Base-by-base conservation (phyloP, 2,888 invertebrate genomes). In the Noctua fimbriata region DNA sequence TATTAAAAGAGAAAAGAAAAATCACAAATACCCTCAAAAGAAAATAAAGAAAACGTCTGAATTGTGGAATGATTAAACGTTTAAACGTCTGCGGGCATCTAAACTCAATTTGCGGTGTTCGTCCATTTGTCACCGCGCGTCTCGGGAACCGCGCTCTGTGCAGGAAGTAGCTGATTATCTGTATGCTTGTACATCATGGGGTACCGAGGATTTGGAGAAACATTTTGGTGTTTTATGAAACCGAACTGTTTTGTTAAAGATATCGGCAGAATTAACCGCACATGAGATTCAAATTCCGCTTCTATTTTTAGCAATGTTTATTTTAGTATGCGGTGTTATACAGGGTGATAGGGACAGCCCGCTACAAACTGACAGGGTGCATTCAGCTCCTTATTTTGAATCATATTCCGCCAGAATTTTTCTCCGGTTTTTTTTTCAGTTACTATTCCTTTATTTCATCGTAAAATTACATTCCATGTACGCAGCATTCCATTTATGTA, bases 61-160 rank as follows among this genome's bases (percentile, higher is more conserved):
- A 89, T 83, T 79, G 82, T 79, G 66, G 90, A 90, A 93, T 93
- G 93, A 92, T 92, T 89, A 92, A 93, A 90, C 90, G 91, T 87
- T 86, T 76, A 84, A 78, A 83, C 87, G 91, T 90, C 90, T 87
- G 88, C 82, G 87, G 85, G 89, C 90, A 91, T 91, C 89, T 90
- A 90, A 92, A 92, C 93, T 94, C 94, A 92, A 93, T 94, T 94
- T 93, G 92, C 89, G 92, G 86, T 85, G 85, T 86, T 83, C 87
- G 78, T 89, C 92, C 94, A 94, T 94, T 94, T 94, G 93, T 94
- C 94, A 94, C 89, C 66, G 88, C 84, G 73, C 89, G 90, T 90
- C 89, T 89, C 88, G 90, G 88, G 89, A 89, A 90, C 88, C 70
- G 71, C 79, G 87, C 73, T 18, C 71, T 65, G 75, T 73, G 82